Percentiles rank a stretch among this genome's conserved stretches.
Conservation (phyloP, 2,797 vertebrate genomes). For the Myotis findleyi region DNA sequence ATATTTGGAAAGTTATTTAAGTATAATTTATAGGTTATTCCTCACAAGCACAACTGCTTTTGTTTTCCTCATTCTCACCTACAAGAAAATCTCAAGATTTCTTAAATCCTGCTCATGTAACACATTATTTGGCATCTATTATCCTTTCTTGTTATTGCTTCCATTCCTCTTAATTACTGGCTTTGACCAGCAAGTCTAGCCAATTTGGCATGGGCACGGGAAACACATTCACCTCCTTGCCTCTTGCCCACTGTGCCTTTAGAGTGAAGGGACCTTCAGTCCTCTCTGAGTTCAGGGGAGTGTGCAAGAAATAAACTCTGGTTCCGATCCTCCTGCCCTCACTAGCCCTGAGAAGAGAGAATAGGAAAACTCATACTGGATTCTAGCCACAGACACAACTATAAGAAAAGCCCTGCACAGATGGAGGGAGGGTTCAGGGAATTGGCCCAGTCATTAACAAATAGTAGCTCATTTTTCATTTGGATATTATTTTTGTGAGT, state of each 20-base stretch:
- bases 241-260: neutral
- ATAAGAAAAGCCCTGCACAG: neutral
- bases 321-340: neutral
- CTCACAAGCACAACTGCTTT: neutral
- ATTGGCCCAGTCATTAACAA: neutral
- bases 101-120: neutral
- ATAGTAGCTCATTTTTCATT: neutral
- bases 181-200: neutral
- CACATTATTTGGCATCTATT: neutral
- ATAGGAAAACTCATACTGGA: neutral
- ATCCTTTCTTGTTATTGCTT: neutral
- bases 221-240: too few species aligned
- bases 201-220: too few species aligned
- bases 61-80: conserved; percentile 9
- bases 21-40: conserved; percentile 49
- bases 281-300: neutral
- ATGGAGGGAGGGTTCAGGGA: too few species aligned
- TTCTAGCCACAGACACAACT: too few species aligned
- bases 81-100: conserved; percentile 8
- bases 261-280: neutral
- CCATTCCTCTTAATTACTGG: neutral
- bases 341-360: neutral
- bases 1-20: conserved; percentile 64
- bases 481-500: neutral
- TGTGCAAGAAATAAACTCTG: too few species aligned